Percentiles rank a stretch among this genome's conserved stretches.
phyloP scores from a whole-genome alignment of 1,140 invertebrate genomes.

The Acyrthosiphon pisum region DNA sequence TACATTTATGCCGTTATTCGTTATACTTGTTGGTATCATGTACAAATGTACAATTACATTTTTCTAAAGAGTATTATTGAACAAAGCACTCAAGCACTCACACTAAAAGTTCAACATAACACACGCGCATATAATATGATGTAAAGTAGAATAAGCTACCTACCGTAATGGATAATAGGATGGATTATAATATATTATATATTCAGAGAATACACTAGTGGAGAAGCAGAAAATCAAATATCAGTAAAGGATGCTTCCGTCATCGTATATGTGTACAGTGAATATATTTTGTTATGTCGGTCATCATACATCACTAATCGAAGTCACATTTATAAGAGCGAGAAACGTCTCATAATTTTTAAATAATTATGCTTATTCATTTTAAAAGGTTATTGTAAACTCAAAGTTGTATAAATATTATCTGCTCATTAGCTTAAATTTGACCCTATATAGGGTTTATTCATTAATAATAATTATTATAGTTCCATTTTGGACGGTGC shows the following conservation, averaged over 20 bases:
- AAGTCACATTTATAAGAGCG: neutral
- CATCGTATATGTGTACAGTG: neutral
- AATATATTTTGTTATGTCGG: neutral
- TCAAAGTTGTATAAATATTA: neutral
- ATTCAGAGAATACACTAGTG: neutral
- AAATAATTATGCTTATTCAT: neutral
- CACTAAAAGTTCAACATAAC: neutral
- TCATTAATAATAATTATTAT: neutral
- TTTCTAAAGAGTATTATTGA: no score
- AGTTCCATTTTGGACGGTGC: neutral
- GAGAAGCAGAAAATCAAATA: neutral
- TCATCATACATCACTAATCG: neutral
- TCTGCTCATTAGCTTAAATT: neutral
- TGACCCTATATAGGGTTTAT: neutral
- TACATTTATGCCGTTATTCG: neutral
- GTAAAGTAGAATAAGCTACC: neutral
- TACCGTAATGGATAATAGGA: neutral
- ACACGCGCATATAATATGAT: neutral
- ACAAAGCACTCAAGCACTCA: no score
- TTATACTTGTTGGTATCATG: neutral
- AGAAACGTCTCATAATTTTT: neutral
- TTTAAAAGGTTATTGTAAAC: neutral
- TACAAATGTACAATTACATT: no score
- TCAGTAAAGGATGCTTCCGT: neutral
- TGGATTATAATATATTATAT: neutral